Evolutionary conservation across 23 tunicate genomes (phyloP), one percentile per base, ranked within the genome.

Genomic region (Styela plicata): DNA sequence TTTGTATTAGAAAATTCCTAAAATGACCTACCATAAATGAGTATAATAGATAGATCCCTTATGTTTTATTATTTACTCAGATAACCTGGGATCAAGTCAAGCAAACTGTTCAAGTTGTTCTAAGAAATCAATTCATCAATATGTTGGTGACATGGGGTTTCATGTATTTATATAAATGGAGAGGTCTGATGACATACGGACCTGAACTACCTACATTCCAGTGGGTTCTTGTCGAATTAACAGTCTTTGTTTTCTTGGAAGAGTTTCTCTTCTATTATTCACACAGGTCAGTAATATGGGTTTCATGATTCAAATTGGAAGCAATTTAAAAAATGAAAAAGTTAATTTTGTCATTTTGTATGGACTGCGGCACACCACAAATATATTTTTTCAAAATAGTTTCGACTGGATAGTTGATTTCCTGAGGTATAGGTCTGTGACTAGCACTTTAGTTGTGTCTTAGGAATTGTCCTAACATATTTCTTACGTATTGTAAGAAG

Each of bases 131-230:
- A 53, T 30, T 89, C 13, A 25, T 80, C 64, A 31, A 53, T 19
- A 33, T 80, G 19, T 23, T 66, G 21, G 25, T 33, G 3, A 31
- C 65, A 7, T 78, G 65, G 10, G 29, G 65, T 52, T 66, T 74
- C 36, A 79, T 79, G 32, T 85, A 88, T 3, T 67, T 89, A 19
- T 36, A 53, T 33, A 83, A 81, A 70, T 84, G 87, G 89, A 63
- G 85, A 32, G 94, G 88, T 35, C 73, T 89, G 88, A 20, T 53
- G 24, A 63, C 78, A 36, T 69, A 64, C 65, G 88, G 85, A 24
- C 74, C 79, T 5, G 85, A 84, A 27, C 85, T 89, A 16, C 94
- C 94, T 5, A 73, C 94, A 13, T 89, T 89, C 65, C 94, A 89
- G 61, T 53, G 84, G 37, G 94, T 89, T 31, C 82, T 89, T 44